phyloP scores from a whole-genome alignment of 2,113 vertebrate genomes.

The Meleagris gallopavo region DNA sequence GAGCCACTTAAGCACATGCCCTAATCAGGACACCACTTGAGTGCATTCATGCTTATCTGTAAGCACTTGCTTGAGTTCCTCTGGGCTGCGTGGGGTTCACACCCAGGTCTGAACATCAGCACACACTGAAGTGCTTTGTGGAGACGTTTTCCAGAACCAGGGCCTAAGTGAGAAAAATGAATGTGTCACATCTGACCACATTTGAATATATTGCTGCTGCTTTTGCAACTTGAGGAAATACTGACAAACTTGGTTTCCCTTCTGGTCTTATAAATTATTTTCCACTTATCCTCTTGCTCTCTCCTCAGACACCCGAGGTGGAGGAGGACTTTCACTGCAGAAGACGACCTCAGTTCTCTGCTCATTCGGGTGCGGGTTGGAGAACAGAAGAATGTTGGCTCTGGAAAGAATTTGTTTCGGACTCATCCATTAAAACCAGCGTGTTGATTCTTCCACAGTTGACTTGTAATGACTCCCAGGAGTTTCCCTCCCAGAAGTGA shows the following conservation, averaged over 20 bases:
- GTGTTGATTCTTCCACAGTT: constrained; percentile 34
- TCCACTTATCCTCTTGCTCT: background rate
- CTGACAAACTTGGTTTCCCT: background rate
- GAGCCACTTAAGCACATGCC: constrained; percentile 26
- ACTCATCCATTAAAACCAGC: constrained; percentile 45
- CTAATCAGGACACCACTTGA: constrained; percentile 39
- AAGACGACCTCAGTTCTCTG: background rate
- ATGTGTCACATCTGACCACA: background rate
- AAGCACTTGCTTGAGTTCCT: constrained; percentile 32
- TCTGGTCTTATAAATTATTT: background rate
- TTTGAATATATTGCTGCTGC: constrained; percentile 8
- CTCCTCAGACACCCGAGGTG: background rate
- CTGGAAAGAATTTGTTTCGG: constrained; percentile 45
- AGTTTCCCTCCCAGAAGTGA: constrained; percentile 39
- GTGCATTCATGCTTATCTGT: constrained; percentile 3
- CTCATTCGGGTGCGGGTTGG: background rate
- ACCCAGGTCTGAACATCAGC: background rate
- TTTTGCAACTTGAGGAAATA: background rate
- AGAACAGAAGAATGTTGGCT: constrained; percentile 19
- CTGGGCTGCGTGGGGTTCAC: background rate
- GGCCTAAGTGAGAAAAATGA: constrained; percentile 55
- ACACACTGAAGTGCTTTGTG: background rate
- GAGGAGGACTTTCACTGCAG: background rate
- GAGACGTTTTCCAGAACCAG: constrained; percentile 45
- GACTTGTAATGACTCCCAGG: constrained; percentile 37